phyloP scores from a whole-genome alignment of 2,888 invertebrate species.

The Pasiphila rectangulata region DNA sequence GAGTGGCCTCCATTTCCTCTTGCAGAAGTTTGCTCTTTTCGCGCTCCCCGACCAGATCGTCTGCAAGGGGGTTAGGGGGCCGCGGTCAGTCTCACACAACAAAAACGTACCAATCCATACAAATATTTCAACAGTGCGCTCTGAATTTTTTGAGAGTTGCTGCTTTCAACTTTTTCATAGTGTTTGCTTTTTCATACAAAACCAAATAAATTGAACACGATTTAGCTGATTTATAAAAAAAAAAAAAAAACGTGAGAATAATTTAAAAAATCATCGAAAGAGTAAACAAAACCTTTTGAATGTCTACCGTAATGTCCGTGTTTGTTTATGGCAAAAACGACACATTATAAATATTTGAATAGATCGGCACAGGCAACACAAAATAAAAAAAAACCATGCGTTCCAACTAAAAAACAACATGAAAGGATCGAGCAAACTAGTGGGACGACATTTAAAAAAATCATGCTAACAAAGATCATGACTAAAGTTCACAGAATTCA shows the following conservation, averaged over 20 bases:
- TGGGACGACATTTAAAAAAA: slow-evolving; percentile 58
- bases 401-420: slow-evolving; percentile 47
- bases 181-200: no score
- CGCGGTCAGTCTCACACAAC: slow-evolving; percentile 71
- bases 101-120: slow-evolving; percentile 51
- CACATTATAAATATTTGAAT: slow-evolving; percentile 40
- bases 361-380: slow-evolving; percentile 60
- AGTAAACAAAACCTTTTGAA: no score
- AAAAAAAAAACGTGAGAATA: no score
- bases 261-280: no score
- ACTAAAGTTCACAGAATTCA: slow-evolving; percentile 37
- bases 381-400: slow-evolving; percentile 68
- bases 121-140: slow-evolving; percentile 34
- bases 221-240: no score
- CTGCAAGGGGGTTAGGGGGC: slow-evolving; percentile 84
- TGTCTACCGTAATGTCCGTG: no score
- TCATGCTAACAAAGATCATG: slow-evolving; percentile 63
- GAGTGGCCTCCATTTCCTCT: slow-evolving; percentile 99
- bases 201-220: no score
- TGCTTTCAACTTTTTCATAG: no score
- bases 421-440: slow-evolving; percentile 65
- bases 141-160: background rate
- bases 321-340: no score
- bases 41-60: slow-evolving; percentile 96
- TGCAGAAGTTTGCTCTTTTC: slow-evolving; percentile 97